These are phyloP conservation scores for Arnoldichthys spilopterus DNA, from an alignment of 2,797 vertebrate species.

Conservation along the genomic window DNA sequence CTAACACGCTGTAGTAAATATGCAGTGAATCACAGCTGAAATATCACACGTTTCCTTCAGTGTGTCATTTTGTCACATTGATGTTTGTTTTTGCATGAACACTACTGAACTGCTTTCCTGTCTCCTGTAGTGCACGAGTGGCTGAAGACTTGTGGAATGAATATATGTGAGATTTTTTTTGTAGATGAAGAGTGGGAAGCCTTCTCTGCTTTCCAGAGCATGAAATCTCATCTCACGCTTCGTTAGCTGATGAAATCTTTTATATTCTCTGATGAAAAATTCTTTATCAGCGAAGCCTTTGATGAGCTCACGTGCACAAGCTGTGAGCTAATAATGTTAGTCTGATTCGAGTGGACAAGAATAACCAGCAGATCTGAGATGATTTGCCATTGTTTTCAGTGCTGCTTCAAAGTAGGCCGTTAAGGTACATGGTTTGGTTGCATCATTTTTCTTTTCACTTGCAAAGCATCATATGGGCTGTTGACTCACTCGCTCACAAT, in stretches of 20 bases:
- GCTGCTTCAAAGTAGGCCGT: not conserved
- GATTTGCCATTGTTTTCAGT: not conserved
- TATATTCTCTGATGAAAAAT: constrained; percentile 12
- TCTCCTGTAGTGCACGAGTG: constrained; percentile 17
- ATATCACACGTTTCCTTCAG: not conserved
- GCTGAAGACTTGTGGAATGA: constrained; percentile 11
- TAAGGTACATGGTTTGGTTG: not conserved
- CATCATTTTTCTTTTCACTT: not conserved
- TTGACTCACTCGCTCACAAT: not conserved
- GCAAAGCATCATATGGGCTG: not conserved
- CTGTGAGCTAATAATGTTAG: not conserved
- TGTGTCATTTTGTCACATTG: not conserved
- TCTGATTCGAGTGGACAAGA: not conserved
- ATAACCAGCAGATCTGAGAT: not conserved
- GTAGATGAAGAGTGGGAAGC: not conserved
- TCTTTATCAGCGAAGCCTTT: constrained; percentile 7
- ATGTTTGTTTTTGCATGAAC: constrained; percentile 4
- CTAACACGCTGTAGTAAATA: constrained; percentile 1
- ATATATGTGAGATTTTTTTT: not conserved
- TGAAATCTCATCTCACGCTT: constrained; percentile 41
- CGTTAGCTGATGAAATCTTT: constrained; percentile 39
- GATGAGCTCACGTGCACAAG: not conserved
- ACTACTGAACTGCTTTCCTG: not conserved
- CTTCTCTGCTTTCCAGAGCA: constrained; percentile 30
- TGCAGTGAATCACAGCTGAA: not conserved